Evolutionary conservation across 1,140 invertebrate species (phyloP).

Genomic region (Nomia melanderi): DNA sequence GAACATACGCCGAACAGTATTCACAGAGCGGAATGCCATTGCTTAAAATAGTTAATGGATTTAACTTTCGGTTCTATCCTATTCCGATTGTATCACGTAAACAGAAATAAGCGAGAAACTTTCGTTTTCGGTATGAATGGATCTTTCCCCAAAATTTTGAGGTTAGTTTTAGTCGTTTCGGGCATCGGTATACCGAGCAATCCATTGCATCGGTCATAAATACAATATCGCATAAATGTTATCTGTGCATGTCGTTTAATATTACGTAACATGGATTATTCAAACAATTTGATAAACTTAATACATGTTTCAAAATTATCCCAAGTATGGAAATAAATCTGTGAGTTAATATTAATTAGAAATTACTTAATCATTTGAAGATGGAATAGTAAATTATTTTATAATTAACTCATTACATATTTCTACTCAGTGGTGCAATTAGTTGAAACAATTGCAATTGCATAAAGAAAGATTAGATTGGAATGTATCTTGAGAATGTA

Average conservation of each 20-base stretch:
- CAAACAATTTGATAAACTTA: background rate
- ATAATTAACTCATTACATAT: background rate
- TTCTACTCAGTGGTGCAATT: background rate
- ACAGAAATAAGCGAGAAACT: background rate
- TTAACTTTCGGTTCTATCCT: no score
- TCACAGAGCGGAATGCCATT: conserved; percentile 16
- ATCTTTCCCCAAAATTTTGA: conserved; percentile 17
- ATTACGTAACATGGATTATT: background rate
- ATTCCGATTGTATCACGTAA: background rate
- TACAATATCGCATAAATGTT: background rate
- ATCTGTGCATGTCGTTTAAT: background rate
- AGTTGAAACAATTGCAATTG: background rate
- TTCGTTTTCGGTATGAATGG: background rate
- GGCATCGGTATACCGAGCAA: background rate
- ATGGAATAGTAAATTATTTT: no score
- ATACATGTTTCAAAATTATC: background rate
- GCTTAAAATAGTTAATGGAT: conserved; percentile 2
- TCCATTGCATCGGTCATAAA: conserved; percentile 1
- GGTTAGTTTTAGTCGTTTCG: conserved; percentile 27
- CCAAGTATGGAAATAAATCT: background rate
- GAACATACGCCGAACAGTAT: conserved; percentile 21
- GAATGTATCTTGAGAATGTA: background rate
- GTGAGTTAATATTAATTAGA: background rate
- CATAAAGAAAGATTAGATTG: background rate
- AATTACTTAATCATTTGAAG: background rate